Base-by-base conservation (phyloP, 2,888 invertebrate genomes). In the Malthinus flaveolus region DNA sequence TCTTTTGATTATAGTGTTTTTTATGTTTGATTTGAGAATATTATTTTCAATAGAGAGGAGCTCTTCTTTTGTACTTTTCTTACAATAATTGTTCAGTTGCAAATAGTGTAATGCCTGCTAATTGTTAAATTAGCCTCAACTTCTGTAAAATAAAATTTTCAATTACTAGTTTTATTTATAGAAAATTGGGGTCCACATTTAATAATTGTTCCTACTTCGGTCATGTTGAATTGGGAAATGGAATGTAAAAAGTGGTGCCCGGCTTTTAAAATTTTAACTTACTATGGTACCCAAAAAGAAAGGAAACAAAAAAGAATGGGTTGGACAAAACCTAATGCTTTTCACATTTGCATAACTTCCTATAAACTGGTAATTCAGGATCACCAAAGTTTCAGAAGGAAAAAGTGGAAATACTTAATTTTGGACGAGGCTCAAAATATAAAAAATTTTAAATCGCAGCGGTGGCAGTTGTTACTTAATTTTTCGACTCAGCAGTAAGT, bases 241-340 rank as follows among this genome's bases (percentile, higher is more conserved):
- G 99, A 99, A 80, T 93, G 97, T 75, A 98, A 99, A 80, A 98
- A 98, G 79, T 99, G 99, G 99, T 98, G 97, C 79, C 99, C 99
- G 0, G 95, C 94, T 49, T 96, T 99, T 78, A 99, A 99, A 84
- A 95, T 99, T 73, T 85, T 99, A 66, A 98, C 98, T 1, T 99
- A 99, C 78, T 99, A 97, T 76, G 99, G 99, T 44, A 89, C 90
- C 32, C 94, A 94, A 71, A 97, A 97, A 77, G 99, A 99, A 78
- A 84, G 99, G 55, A 94, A 93, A 78, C 80, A 89, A 65, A 95
- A 95, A 76, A 84, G 95, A 69, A 90, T 88, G 54, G 93, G 99
- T 37, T 99, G 99, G 99, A 97, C 97, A 9, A 98, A 97, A 80
- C 91, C 93, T 3, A 98, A 99, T 82, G 93, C 97, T 61, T 99